Percentiles rank a stretch among this genome's conserved stretches.
These are phyloP conservation scores for Venustaconcha ellipsiformis DNA, from an alignment of 1,140 invertebrate species.

Conservation along the genomic window DNA sequence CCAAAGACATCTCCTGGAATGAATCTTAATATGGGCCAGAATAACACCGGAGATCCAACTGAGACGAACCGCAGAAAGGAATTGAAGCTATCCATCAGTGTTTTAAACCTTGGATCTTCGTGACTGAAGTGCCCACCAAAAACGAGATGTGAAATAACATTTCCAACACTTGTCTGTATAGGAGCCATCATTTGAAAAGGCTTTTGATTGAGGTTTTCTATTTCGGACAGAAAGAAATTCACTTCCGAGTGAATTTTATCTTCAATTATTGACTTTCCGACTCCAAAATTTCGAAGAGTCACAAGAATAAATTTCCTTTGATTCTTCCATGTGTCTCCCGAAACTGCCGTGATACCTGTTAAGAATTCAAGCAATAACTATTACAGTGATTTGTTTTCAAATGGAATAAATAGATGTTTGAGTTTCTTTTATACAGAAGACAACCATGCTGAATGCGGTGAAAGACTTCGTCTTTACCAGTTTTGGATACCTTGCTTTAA, in stretches of 20 bases:
- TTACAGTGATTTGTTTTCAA: too few species aligned
- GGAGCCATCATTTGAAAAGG: conserved; percentile 18
- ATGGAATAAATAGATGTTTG: too few species aligned
- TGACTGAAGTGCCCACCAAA: conserved; percentile 23
- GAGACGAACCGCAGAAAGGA: too few species aligned
- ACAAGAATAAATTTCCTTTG: conserved; percentile 14
- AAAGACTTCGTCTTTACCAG: too few species aligned
- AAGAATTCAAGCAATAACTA: too few species aligned
- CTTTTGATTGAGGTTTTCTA: conserved; percentile 3
- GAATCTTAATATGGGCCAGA: too few species aligned
- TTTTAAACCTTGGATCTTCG: conserved; percentile 6
- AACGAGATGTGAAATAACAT: conserved; percentile 14
- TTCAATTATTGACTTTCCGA: conserved; percentile 21
- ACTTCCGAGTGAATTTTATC: conserved; percentile 20
- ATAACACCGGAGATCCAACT: too few species aligned
- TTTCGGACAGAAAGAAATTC: conserved; percentile 1
- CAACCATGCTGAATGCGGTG: too few species aligned
- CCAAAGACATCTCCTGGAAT: too few species aligned
- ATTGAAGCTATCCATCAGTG: conserved; percentile 3
- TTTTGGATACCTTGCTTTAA: too few species aligned
- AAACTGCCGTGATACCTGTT: conserved; percentile 14
- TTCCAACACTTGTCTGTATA: conserved; percentile 12
- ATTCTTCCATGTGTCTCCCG: conserved; percentile 14
- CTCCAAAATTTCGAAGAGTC: conserved; percentile 26
- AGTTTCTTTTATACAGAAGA: too few species aligned